These are phyloP conservation scores for Apis florea DNA, from an alignment of 1,140 invertebrate genomes.

Conservation along the genomic window DNA sequence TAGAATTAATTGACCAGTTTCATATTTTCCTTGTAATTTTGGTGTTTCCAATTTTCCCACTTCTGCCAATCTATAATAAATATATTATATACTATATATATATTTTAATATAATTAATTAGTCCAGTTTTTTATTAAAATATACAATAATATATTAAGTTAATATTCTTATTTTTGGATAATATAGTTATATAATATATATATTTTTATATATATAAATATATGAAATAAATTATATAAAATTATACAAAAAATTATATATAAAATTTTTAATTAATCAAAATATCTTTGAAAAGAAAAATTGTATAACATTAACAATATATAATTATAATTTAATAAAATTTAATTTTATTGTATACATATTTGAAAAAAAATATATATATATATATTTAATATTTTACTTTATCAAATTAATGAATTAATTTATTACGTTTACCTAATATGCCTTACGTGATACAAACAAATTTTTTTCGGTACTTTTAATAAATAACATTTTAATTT, in stretches of 20 bases:
- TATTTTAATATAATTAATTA: neutral
- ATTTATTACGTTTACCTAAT: slow-evolving; percentile 65
- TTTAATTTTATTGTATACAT: neutral
- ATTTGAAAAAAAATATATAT: neutral
- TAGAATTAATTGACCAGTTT: slow-evolving; percentile 96
- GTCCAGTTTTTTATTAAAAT: neutral
- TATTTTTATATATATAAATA: neutral
- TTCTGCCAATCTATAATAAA: slow-evolving; percentile 85
- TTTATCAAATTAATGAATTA: too few species aligned
- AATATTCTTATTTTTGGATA: neutral
- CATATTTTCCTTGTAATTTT: slow-evolving; percentile 94
- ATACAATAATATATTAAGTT: neutral
- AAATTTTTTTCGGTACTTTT: slow-evolving; percentile 62
- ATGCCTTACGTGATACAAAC: slow-evolving; percentile 66
- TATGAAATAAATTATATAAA: too few species aligned
- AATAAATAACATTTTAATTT: slow-evolving; percentile 66
- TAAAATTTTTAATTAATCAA: slow-evolving; percentile 42
- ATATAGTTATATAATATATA: neutral
- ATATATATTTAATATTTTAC: neutral
- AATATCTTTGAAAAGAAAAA: neutral
- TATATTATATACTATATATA: neutral
- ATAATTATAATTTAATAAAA: neutral
- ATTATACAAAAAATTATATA: slow-evolving; percentile 26
- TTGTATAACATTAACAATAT: neutral
- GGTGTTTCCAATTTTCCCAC: slow-evolving; percentile 90